Evolutionary conservation across 1,140 invertebrate species (phyloP).

Genomic region (Cyclargus thomasi): DNA sequence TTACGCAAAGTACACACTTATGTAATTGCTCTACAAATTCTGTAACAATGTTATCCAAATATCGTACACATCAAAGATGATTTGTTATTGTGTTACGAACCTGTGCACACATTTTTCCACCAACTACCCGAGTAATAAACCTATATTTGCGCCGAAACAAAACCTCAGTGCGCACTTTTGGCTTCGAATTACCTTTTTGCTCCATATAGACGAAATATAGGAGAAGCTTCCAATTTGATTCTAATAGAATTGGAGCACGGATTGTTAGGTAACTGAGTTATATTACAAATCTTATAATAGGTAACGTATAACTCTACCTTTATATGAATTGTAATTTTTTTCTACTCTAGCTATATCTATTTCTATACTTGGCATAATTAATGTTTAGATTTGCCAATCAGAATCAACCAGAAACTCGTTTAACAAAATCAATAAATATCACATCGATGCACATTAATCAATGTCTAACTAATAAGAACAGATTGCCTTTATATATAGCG

Average conservation of each 20-base stretch:
- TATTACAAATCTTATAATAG: too few species aligned
- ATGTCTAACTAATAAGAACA: not conserved
- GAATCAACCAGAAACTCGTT: too few species aligned
- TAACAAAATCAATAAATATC: not conserved
- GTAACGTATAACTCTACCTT: too few species aligned
- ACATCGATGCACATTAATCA: constrained; percentile 3
- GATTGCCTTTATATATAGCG: not conserved
- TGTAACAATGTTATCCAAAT: constrained; percentile 8
- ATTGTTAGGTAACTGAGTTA: too few species aligned
- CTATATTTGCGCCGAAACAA: not conserved
- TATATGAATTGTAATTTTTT: too few species aligned
- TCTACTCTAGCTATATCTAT: too few species aligned
- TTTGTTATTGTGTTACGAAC: not conserved
- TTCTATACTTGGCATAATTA: too few species aligned
- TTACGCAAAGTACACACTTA: constrained; percentile 1
- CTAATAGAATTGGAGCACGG: not conserved
- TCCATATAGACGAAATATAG: not conserved
- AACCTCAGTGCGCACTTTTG: not conserved
- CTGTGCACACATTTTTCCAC: not conserved
- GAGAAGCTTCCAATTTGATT: not conserved
- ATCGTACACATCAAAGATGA: constrained; percentile 11
- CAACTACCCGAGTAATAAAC: not conserved
- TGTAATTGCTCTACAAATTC: constrained; percentile 5
- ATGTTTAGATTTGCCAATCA: not conserved
- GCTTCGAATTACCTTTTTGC: not conserved